Conservation (phyloP, 2,888 invertebrate species). For the Abrostola triplasia region DNA sequence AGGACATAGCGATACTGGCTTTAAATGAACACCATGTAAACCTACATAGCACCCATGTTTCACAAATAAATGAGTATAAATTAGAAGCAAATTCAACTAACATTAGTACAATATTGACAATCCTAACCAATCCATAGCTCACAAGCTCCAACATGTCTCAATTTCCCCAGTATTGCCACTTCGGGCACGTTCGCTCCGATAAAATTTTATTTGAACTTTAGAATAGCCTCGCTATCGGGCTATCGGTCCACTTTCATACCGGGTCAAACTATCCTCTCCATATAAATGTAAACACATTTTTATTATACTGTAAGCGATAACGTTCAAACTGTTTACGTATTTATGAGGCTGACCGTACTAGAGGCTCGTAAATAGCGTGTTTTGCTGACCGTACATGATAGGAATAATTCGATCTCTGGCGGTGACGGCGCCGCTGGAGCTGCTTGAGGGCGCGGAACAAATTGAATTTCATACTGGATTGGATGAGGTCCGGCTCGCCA, state of each 20-base stretch:
- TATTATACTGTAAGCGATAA: constrained; percentile 31
- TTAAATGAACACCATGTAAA: too few relatives aligned
- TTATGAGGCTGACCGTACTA: constrained; percentile 53
- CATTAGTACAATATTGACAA: not conserved
- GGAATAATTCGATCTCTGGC: constrained; percentile 28
- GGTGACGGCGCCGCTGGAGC: constrained; percentile 20
- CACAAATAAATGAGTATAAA: too few relatives aligned
- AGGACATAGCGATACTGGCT: too few relatives aligned
- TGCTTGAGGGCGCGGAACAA: not conserved
- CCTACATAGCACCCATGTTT: too few relatives aligned
- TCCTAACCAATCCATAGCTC: not conserved
- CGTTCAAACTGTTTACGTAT: constrained; percentile 46
- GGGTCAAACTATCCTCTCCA: constrained; percentile 1
- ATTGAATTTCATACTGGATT: constrained; percentile 38
- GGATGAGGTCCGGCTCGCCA: constrained; percentile 1
- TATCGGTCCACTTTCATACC: constrained; percentile 3
- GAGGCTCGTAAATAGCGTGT: constrained; percentile 47
- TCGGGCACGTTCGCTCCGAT: constrained; percentile 2
- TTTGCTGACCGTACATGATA: constrained; percentile 47
- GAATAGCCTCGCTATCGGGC: constrained; percentile 2
- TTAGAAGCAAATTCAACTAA: too few relatives aligned
- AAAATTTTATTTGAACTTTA: constrained; percentile 15
- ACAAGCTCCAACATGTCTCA: not conserved
- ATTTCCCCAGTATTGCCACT: not conserved
- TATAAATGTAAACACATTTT: constrained; percentile 41